A percentile compares a stretch with the other conserved stretches of the same genome.
These are phyloP conservation scores for Ibycter americanus DNA, from an alignment of 2,797 vertebrate genomes.

Conservation along the genomic window DNA sequence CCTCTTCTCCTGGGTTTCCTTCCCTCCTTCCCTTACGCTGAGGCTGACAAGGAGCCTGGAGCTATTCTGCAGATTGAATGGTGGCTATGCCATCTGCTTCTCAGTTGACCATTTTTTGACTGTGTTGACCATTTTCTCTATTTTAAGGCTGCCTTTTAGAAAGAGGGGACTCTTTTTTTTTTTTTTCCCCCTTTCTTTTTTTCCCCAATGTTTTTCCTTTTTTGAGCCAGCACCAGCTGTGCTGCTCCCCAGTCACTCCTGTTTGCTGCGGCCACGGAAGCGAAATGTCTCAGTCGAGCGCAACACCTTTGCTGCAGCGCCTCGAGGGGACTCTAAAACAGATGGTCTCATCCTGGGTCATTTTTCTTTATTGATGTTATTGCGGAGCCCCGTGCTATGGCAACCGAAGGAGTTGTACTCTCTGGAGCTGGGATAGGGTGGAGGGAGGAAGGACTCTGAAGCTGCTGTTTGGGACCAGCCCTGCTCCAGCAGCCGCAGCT, in stretches of 20 bases:
- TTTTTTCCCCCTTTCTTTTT: not conserved
- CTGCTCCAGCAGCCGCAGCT: not conserved
- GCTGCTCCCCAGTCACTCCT: rapidly evolving
- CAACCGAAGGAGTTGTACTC: not conserved
- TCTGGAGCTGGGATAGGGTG: not conserved
- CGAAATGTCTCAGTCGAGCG: rapidly evolving
- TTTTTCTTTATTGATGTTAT: constrained; percentile 22
- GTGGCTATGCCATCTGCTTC: not conserved
- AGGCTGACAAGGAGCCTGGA: not conserved
- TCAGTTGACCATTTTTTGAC: not conserved
- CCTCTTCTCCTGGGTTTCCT: not conserved
- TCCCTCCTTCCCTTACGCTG: not conserved
- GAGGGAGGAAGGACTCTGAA: not conserved
- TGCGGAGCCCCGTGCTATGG: not conserved
- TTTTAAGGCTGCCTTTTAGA: not conserved
- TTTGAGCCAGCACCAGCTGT: not conserved
- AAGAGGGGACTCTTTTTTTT: not conserved
- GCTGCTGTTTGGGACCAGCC: not conserved
- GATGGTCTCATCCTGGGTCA: not conserved
- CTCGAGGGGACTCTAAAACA: not conserved
- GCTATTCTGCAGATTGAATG: not conserved
- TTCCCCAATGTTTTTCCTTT: not conserved
- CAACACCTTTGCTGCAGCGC: not conserved
- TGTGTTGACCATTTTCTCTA: not conserved
- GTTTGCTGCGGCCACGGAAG: not conserved